These are phyloP conservation scores for Pocota personata DNA, from an alignment of 2,888 invertebrate species.

Conservation along the genomic window DNA sequence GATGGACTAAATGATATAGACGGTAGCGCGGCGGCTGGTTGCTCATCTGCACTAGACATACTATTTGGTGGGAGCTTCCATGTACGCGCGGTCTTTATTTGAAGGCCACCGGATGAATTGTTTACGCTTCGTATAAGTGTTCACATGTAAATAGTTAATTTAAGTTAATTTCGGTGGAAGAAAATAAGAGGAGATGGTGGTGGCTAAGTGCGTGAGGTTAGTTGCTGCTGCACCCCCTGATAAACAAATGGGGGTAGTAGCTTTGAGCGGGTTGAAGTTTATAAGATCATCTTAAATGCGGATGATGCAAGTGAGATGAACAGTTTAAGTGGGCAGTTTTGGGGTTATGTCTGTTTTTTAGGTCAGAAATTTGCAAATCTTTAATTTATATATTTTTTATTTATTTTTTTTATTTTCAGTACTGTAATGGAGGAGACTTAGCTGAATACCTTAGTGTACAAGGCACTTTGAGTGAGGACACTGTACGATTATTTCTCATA, in stretches of 20 bases:
- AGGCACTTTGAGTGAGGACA: constrained; percentile 98
- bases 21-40: background rate
- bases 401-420: constrained; percentile 85
- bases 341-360: constrained; percentile 45
- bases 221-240: constrained; percentile 23
- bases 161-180: constrained; percentile 54
- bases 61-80: constrained; percentile 37
- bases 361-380: constrained; percentile 63
- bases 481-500: constrained; percentile 95
- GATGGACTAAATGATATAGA: constrained; percentile 40
- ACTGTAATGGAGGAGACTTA: constrained; percentile 99
- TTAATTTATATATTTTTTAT: constrained; percentile 43
- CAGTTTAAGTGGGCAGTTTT: constrained; percentile 34
- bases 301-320: constrained; percentile 39
- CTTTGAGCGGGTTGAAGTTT: constrained; percentile 1
- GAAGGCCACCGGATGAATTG: constrained; percentile 72
- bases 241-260: background rate
- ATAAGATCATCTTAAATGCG: constrained; percentile 36
- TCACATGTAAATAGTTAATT: constrained; percentile 70
- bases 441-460: constrained; percentile 98
- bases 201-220: constrained; percentile 45
- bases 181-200: constrained; percentile 8
- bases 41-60: constrained; percentile 39
- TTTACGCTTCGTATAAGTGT: constrained; percentile 61
- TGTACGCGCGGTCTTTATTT: constrained; percentile 39